phyloP scores from a whole-genome alignment of 2,888 invertebrate species.

The Nomada flava region DNA sequence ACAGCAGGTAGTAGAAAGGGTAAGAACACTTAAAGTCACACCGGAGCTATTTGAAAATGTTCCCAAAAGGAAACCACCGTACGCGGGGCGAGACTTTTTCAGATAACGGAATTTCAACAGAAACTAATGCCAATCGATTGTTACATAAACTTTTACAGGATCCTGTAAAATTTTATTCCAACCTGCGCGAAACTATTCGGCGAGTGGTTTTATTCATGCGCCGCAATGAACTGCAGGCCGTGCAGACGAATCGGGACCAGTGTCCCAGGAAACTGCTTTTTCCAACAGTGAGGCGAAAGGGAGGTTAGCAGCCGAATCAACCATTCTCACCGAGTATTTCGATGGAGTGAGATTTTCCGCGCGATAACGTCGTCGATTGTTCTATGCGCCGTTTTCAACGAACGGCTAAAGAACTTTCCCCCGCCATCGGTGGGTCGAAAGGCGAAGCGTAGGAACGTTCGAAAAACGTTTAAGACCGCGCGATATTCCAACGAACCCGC shows the following conservation, averaged over 20 bases:
- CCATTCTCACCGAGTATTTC: slow-evolving; percentile 57
- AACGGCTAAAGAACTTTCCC: slow-evolving; percentile 35
- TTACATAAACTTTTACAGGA: slow-evolving; percentile 54
- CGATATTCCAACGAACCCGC: slow-evolving; percentile 45
- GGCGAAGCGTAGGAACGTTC: slow-evolving; percentile 35
- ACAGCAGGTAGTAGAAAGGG: not conserved
- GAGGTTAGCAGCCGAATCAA: slow-evolving; percentile 52
- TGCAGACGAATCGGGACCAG: slow-evolving; percentile 30
- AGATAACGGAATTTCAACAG: not conserved
- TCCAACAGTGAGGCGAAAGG: slow-evolving; percentile 14
- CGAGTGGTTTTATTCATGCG: slow-evolving; percentile 49
- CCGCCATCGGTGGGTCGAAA: not conserved
- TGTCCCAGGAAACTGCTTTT: slow-evolving; percentile 39
- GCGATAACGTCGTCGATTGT: slow-evolving; percentile 66
- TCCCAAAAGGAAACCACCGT: not conserved
- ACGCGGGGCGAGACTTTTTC: not conserved
- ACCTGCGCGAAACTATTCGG: slow-evolving; percentile 30
- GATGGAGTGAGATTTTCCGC: slow-evolving; percentile 58
- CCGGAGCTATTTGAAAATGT: too few species aligned
- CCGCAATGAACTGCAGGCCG: slow-evolving; percentile 41
- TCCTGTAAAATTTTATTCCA: slow-evolving; percentile 48
- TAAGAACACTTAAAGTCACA: not conserved
- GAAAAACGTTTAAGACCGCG: slow-evolving; percentile 55
- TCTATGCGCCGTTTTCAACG: slow-evolving; percentile 48
- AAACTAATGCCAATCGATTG: slow-evolving; percentile 7